These are phyloP conservation scores for Bathynomus jamesi DNA, from an alignment of 1,140 invertebrate genomes.

Conservation along the genomic window DNA sequence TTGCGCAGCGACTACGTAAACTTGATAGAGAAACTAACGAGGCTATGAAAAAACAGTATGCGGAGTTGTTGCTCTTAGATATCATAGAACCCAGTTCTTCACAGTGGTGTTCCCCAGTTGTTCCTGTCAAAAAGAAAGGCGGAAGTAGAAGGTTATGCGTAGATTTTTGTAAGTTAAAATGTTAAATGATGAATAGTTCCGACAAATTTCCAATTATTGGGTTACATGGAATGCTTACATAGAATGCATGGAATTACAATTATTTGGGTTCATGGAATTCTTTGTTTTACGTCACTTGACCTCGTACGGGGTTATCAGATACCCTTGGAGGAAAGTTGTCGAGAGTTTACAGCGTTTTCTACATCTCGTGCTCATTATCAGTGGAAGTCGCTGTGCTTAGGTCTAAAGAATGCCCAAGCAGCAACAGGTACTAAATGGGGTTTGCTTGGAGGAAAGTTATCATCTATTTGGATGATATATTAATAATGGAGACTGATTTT, in stretches of 20 bases:
- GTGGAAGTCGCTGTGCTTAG: background rate
- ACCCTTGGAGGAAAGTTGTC: background rate
- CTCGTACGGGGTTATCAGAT: slow-evolving; percentile 2
- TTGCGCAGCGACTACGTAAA: background rate
- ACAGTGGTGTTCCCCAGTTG: background rate
- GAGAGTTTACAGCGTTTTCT: background rate
- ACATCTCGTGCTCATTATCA: background rate
- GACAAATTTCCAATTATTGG: background rate
- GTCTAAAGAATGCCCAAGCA: background rate
- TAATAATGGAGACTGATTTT: too few species aligned
- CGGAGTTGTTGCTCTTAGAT: background rate
- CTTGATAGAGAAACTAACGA: background rate
- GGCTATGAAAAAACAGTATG: slow-evolving; percentile 29
- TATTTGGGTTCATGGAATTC: background rate
- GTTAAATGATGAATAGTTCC: background rate
- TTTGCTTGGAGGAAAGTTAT: background rate
- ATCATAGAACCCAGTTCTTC: background rate
- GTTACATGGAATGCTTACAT: too few species aligned
- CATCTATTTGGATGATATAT: background rate
- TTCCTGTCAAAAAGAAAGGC: background rate
- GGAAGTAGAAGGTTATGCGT: background rate
- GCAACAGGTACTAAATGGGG: background rate
- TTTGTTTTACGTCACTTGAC: background rate
- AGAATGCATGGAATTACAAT: too few species aligned
- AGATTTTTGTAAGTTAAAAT: background rate